Percentiles rank a stretch among this genome's conserved stretches.
Conservation (phyloP, 2,113 vertebrate genomes). For the Chionomys nivalis region DNA sequence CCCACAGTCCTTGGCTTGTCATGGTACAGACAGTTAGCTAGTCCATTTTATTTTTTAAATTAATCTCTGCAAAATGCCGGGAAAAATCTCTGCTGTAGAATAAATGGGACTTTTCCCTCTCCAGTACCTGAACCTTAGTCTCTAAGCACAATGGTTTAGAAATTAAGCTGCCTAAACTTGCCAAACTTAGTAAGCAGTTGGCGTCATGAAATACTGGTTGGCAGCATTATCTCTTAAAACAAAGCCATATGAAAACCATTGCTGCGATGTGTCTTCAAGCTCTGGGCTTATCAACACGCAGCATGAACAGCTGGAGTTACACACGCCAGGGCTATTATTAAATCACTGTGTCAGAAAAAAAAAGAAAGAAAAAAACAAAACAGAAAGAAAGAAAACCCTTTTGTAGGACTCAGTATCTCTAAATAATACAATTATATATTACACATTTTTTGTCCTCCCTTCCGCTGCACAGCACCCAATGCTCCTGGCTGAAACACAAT, state of each 20-base stretch:
- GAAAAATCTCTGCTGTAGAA: constrained; percentile 38
- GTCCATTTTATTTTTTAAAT: constrained; percentile 30
- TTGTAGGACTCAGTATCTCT: constrained; percentile 72
- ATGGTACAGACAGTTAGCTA: constrained; percentile 39
- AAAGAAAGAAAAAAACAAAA: constrained; percentile 43
- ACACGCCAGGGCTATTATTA: constrained; percentile 77
- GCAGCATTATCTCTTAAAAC: constrained; percentile 73
- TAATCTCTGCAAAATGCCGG: constrained; percentile 23
- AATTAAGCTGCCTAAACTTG: constrained; percentile 67
- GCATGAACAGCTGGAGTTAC: constrained; percentile 68
- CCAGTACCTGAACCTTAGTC: constrained; percentile 27
- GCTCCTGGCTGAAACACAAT: constrained; percentile 48
- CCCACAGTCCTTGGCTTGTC: constrained; percentile 37
- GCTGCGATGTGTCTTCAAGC: constrained; percentile 47
- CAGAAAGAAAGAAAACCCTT: constrained; percentile 37
- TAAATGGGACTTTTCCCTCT: constrained; percentile 59
- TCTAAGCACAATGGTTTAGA: constrained; percentile 32
- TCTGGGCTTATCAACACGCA: constrained; percentile 66
- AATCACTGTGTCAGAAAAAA: constrained; percentile 63
- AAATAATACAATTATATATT: constrained; percentile 61
- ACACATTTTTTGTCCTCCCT: constrained; percentile 32
- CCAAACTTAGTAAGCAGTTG: constrained; percentile 71
- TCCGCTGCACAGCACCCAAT: not conserved
- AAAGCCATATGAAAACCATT: constrained; percentile 73
- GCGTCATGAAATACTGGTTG: constrained; percentile 65